Conservation (phyloP, 2,888 invertebrate genomes). For the Lordiphosa fenestrarum region DNA sequence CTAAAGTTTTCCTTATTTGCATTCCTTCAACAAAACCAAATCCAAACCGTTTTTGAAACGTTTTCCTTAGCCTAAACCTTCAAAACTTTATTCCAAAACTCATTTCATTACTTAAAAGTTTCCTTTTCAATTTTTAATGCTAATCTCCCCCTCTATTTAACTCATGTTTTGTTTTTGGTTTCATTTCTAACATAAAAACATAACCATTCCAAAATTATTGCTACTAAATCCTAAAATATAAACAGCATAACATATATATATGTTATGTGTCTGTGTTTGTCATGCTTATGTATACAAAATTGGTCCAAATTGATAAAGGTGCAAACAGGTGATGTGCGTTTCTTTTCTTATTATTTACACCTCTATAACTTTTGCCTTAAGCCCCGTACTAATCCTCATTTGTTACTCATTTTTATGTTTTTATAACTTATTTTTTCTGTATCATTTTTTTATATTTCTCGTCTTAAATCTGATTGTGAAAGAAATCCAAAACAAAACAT, state of each 20-base stretch:
- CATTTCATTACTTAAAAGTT: slow-evolving; percentile 5
- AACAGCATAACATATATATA: slow-evolving; percentile 14
- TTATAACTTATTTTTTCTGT: slow-evolving; percentile 24
- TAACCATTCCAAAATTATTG: slow-evolving; percentile 10
- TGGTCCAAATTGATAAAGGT: no score
- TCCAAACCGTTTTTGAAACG: background rate
- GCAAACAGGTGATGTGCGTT: no score
- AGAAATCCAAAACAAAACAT: slow-evolving; percentile 14
- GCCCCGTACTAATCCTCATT: slow-evolving; percentile 4
- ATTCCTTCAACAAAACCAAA: background rate
- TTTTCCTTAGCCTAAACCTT: no score
- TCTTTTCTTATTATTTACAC: no score
- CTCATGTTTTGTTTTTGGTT: slow-evolving; percentile 8
- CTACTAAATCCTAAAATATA: slow-evolving; percentile 17
- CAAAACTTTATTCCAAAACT: background rate
- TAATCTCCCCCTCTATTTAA: slow-evolving; percentile 1
- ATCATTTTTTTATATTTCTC: slow-evolving; percentile 21
- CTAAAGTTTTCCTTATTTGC: no score
- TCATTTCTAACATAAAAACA: slow-evolving; percentile 1
- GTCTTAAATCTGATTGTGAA: slow-evolving; percentile 31
- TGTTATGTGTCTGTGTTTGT: background rate
- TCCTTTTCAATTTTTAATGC: background rate
- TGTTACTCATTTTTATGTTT: slow-evolving; percentile 16
- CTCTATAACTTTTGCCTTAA: slow-evolving; percentile 10
- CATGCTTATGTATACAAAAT: no score